Evolutionary conservation across 2,888 invertebrate genomes (phyloP).

Genomic region (Lumbricus terrestris): DNA sequence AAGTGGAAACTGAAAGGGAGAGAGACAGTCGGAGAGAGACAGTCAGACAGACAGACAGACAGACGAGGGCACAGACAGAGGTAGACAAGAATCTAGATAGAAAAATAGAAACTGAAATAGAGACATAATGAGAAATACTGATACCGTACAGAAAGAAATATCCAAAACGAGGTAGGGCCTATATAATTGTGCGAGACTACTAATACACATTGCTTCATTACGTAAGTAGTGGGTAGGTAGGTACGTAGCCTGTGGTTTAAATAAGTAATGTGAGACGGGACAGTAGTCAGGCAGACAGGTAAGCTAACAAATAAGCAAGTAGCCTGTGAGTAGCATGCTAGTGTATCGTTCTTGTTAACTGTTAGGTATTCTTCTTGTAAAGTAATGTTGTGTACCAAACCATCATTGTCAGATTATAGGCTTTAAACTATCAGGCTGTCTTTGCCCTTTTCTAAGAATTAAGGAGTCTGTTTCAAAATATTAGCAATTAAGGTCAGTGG

Average conservation of each 20-base stretch:
- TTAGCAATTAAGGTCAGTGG: no score
- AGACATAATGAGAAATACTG: neutral
- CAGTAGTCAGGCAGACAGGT: neutral
- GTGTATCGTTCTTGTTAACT: no score
- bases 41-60: neutral
- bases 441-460: no score
- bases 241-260: neutral
- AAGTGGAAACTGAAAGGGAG: neutral
- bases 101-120: neutral
- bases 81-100: neutral
- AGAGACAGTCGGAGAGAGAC: neutral
- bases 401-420: no score
- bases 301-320: slow-evolving; percentile 46
- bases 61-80: neutral
- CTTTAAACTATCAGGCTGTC: no score
- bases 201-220: no score
- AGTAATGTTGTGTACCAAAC: no score
- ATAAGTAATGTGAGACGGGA: neutral
- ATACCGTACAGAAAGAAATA: neutral
- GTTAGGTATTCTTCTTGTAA: no score
- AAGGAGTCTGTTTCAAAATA: no score
- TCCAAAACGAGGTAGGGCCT: no score
- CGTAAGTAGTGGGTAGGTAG: neutral
- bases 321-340: slow-evolving; percentile 35
- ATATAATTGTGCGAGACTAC: no score